Conservation (phyloP, 2,888 invertebrate genomes). For the Coenonympha glycerion region DNA sequence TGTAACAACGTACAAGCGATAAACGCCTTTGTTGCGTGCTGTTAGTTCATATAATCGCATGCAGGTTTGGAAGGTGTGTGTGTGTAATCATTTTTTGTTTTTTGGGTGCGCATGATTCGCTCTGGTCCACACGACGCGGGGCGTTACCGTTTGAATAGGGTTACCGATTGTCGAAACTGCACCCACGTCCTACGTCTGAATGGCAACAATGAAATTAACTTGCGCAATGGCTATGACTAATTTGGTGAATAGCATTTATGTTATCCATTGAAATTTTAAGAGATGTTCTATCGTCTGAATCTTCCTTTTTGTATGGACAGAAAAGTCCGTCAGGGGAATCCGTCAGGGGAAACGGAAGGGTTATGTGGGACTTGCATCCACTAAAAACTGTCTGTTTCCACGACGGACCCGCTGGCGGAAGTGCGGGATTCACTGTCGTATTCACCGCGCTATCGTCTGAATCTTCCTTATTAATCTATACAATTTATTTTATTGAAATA, state of each 20-base stretch:
- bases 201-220: slow-evolving; percentile 1
- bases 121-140: slow-evolving; percentile 23
- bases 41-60: slow-evolving; percentile 8
- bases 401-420: no score
- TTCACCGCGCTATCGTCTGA: no score
- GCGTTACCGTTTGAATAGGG: slow-evolving; percentile 21
- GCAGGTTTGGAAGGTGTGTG: neutral
- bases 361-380: no score
- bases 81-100: slow-evolving; percentile 9
- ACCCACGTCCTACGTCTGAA: neutral
- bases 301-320: no score
- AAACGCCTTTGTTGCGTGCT: slow-evolving; percentile 1
- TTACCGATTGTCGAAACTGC: slow-evolving; percentile 9
- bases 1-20: neutral
- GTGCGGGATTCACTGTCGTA: no score
- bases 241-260: neutral
- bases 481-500: no score
- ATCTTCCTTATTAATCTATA: no score
- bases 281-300: neutral
- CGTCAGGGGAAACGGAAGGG: no score
- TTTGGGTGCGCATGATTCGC: slow-evolving; percentile 29
- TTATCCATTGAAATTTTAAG: neutral
- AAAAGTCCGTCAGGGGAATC: no score
- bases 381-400: no score
- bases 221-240: neutral